Evolutionary conservation across 2,888 invertebrate species (phyloP).

Genomic region (Petrolisthes manimaculis): DNA sequence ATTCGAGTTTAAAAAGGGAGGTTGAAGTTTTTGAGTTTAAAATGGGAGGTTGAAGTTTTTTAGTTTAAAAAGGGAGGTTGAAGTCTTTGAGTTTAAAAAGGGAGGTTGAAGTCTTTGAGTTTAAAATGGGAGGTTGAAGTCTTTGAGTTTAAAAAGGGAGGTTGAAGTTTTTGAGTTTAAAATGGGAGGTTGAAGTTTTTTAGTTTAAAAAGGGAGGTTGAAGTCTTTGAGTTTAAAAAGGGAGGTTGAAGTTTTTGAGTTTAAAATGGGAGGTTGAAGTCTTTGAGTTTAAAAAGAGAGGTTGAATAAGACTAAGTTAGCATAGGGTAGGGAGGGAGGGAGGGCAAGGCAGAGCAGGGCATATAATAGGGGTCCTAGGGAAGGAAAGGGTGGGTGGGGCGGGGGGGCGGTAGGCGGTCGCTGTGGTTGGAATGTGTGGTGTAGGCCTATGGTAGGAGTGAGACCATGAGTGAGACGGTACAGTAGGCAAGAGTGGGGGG

Average conservation of each 20-base stretch:
- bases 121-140: neutral
- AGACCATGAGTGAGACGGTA: neutral
- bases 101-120: neutral
- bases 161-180: neutral
- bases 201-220: neutral
- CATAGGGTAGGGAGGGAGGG: neutral
- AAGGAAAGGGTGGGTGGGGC: neutral
- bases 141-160: neutral
- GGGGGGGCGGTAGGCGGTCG: neutral
- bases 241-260: neutral
- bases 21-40: neutral
- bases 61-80: neutral
- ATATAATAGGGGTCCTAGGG: neutral
- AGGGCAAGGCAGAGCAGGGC: neutral
- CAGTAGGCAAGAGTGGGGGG: neutral
- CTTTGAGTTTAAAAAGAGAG: too few relatives aligned
- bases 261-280: too few relatives aligned
- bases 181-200: neutral
- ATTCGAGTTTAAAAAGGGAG: neutral
- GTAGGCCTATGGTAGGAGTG: neutral
- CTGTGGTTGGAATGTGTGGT: slow-evolving; percentile 9
- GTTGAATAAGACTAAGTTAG: neutral
- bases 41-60: neutral
- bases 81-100: neutral
- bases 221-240: too few relatives aligned